Percentiles rank a stretch among this genome's conserved stretches.
phyloP scores from a whole-genome alignment of 1,140 invertebrate genomes.

The Bombus ignitus region DNA sequence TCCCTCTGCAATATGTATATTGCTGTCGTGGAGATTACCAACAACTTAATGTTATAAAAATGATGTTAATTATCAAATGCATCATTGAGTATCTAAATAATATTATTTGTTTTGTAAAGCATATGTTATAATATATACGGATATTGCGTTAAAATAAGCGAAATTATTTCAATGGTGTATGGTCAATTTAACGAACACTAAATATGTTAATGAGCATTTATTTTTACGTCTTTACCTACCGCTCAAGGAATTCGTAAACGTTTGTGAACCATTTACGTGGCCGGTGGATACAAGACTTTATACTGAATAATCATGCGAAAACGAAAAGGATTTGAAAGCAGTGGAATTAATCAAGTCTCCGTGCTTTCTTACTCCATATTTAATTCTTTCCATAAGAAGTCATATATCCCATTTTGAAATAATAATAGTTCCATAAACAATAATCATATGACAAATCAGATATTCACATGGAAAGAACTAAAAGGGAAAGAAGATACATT shows the following conservation, averaged over 20 bases:
- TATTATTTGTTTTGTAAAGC: background rate
- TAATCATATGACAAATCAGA: background rate
- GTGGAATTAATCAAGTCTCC: background rate
- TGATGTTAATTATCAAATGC: background rate
- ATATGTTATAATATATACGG: background rate
- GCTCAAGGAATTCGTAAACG: background rate
- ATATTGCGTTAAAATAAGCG: background rate
- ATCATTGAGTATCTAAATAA: background rate
- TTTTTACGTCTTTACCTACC: background rate
- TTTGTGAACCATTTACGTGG: background rate
- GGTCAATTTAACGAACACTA: background rate
- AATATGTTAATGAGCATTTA: background rate
- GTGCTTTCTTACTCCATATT: background rate
- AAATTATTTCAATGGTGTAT: background rate
- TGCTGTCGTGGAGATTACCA: background rate
- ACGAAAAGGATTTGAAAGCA: background rate
- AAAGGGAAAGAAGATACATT: background rate
- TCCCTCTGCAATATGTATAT: background rate
- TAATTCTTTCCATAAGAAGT: background rate
- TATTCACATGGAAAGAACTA: background rate
- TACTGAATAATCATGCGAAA: background rate
- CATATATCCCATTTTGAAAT: background rate
- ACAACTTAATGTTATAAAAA: background rate
- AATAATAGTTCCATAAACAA: background rate
- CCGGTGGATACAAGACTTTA: background rate